Percentiles rank a stretch among this genome's conserved stretches.
Conservation (phyloP, 2,113 vertebrate genomes). For the Girardinichthys multiradiatus region DNA sequence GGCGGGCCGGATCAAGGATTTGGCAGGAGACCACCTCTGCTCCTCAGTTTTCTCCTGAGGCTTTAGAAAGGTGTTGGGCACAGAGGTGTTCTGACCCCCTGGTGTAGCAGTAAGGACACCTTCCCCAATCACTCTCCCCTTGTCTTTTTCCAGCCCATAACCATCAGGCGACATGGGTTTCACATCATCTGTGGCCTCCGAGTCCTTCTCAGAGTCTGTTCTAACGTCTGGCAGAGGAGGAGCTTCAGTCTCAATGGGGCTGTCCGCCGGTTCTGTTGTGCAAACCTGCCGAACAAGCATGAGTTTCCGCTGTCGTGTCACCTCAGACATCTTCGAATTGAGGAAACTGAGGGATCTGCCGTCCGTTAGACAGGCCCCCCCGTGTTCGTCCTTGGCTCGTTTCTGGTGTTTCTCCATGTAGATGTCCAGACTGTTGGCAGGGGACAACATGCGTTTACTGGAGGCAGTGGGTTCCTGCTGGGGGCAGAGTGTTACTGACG, state of each 20-base stretch:
- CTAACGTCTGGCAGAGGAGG: slow-evolving; percentile 75
- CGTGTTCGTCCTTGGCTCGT: slow-evolving; percentile 94
- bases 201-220: slow-evolving; percentile 62
- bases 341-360: slow-evolving; percentile 79
- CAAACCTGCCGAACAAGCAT: slow-evolving; percentile 92
- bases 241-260: slow-evolving; percentile 82
- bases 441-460: slow-evolving; percentile 97
- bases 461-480: slow-evolving; percentile 92
- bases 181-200: slow-evolving; percentile 60
- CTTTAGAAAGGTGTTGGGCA: slow-evolving; percentile 75
- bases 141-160: slow-evolving; percentile 78
- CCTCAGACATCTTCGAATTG: slow-evolving; percentile 81
- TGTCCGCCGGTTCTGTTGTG: slow-evolving; percentile 90
- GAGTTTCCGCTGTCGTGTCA: slow-evolving; percentile 88
- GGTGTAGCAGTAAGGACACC: slow-evolving; percentile 57
- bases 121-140: slow-evolving; percentile 59
- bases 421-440: slow-evolving; percentile 97
- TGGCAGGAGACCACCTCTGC: slow-evolving; percentile 74
- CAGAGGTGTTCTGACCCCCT: slow-evolving; percentile 50
- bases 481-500: slow-evolving; percentile 87
- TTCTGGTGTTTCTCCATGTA: slow-evolving; percentile 99
- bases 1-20: slow-evolving; percentile 72
- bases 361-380: slow-evolving; percentile 86
- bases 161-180: slow-evolving; percentile 73
- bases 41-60: slow-evolving; percentile 80